Conservation (phyloP, 2,113 vertebrate species). For the Oryzias javanicus region DNA sequence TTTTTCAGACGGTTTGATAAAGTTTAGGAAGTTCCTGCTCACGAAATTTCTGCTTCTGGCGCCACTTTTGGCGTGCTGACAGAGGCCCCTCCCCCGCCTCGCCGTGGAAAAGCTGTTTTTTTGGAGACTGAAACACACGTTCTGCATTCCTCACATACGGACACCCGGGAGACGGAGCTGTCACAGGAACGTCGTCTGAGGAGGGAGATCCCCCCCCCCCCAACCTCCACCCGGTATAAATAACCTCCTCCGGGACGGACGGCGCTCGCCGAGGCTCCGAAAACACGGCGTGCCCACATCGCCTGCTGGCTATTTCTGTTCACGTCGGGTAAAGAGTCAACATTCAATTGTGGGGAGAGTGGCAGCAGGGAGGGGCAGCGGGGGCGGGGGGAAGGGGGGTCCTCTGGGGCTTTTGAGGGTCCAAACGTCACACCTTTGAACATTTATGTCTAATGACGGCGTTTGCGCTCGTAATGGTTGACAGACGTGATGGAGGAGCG, state of each 20-base stretch:
- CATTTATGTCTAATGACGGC: conserved; percentile 76
- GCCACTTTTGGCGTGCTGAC: too few relatives aligned
- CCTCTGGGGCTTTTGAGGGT: conserved; percentile 35
- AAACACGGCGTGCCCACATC: conserved; percentile 73
- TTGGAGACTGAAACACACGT: too few relatives aligned
- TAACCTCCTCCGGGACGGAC: conserved; percentile 65
- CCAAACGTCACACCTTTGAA: conserved; percentile 72
- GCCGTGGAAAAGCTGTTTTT: too few relatives aligned
- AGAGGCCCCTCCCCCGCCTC: too few relatives aligned
- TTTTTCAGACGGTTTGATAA: too few relatives aligned
- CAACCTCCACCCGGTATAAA: conserved; percentile 70
- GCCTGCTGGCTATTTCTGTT: conserved; percentile 72
- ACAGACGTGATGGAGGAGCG: conserved; percentile 67
- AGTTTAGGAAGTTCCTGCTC: too few relatives aligned
- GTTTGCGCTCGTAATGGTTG: conserved; percentile 70
- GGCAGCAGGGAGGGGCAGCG: conserved; percentile 44
- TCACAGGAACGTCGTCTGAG: conserved; percentile 57
- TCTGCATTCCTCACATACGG: too few relatives aligned
- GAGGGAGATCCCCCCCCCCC: conserved; percentile 65
- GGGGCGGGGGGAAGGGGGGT: conserved; percentile 58
- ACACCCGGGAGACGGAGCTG: too few relatives aligned
- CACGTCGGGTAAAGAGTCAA: conserved; percentile 61
- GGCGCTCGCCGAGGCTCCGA: conserved; percentile 62
- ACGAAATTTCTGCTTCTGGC: too few relatives aligned
- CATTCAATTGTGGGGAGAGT: conserved; percentile 56